phyloP scores from a whole-genome alignment of 92 coral and sea anemone genomes.

The Porites divaricata region DNA sequence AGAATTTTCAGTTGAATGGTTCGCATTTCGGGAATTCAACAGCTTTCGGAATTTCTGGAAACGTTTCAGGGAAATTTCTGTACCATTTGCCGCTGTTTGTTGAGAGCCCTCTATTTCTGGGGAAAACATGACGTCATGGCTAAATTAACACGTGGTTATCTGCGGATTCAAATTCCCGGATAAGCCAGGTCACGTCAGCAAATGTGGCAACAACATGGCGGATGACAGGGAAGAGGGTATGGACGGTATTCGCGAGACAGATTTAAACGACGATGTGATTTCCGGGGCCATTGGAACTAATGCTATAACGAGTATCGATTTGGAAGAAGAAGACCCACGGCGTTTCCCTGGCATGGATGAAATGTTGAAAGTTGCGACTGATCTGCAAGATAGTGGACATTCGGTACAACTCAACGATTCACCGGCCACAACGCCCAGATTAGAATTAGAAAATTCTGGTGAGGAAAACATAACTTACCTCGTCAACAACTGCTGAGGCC shows the following conservation, averaged over 20 bases:
- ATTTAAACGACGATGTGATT: conserved; percentile 92
- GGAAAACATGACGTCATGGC: not conserved
- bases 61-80: too few species aligned
- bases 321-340: conserved; percentile 78
- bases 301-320: conserved; percentile 85
- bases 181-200: conserved; percentile 74
- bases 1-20: too few species aligned
- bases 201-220: conserved; percentile 43
- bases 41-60: too few species aligned
- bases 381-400: conserved; percentile 86
- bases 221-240: conserved; percentile 23
- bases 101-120: not conserved
- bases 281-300: conserved; percentile 91
- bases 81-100: too few species aligned
- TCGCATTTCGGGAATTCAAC: too few species aligned
- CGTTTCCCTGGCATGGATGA: conserved; percentile 97
- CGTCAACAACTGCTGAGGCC: not conserved
- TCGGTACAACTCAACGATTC: conserved; percentile 67
- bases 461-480: not conserved
- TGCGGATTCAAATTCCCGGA: conserved; percentile 63
- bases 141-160: conserved; percentile 1
- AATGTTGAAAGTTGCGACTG: conserved; percentile 98
- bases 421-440: conserved; percentile 70
- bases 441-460: conserved; percentile 79
- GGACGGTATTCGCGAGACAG: conserved; percentile 88